Base-by-base conservation (phyloP, 1,140 invertebrate genomes). In the Tribolium castaneum region DNA sequence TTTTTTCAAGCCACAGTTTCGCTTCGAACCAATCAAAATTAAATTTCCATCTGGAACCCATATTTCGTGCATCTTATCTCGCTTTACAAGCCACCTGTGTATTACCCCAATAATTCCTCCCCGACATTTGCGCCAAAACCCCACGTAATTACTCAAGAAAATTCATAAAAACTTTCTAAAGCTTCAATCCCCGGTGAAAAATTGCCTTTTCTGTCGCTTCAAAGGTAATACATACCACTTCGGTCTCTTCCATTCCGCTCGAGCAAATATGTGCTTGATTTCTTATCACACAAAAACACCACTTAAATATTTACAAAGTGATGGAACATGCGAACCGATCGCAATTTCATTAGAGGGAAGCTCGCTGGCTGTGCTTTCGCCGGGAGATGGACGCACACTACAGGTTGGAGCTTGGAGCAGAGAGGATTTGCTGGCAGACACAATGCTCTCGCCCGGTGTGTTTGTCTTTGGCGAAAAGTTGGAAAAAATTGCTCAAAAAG, bases 331-430 rank as follows among this genome's bases (percentile, higher is more conserved):
- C 19, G 25, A 14, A 49, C 14, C 39, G 52, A 52, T 72, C 19
- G 9, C n/a, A 30, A 30, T 14, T 73, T 73, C 52, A n/a, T n/a
- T 22, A 9, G 14, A 3, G 6, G 49, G 9, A 19, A 73, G 52
- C 71, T 25, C 30, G 19, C 25, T 30, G 71, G 19, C 25, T 30
- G 71, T 70, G 62, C 39, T 45, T 70, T 14, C 39, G 62, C 5
- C 12, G 62, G 34, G 19, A 73, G 71, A 52, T 52, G 19, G 49
- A 25, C 71, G 71, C 49, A 49, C 10, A 73, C 71, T 73, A 73
- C 71, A 73, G 71, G 71, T 73, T 73, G 71, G 59, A 66, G n/a
- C n/a, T 35, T 19, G 1, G 19, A 66, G 30, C 5, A 12, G 59
- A 66, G 13, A 30, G 30, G 22, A 35, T 35, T 66, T 66, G n/a